Conservation (phyloP, 2,888 invertebrate species). For the Drosophila macrospina region DNA sequence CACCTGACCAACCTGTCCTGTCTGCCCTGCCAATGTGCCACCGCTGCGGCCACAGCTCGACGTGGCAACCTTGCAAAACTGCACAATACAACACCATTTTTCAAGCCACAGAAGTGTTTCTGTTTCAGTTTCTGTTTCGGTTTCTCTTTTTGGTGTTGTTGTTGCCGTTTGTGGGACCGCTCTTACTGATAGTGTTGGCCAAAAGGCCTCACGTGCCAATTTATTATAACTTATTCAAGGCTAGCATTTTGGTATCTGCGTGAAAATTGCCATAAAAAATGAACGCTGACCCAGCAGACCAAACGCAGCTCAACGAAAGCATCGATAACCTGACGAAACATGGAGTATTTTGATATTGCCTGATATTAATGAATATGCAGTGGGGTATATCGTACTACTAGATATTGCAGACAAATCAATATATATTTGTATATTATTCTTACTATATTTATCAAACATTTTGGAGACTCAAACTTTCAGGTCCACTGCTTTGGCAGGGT, state of each 20-base stretch:
- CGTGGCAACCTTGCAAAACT: slow-evolving; percentile 60
- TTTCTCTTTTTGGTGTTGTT: slow-evolving; percentile 6
- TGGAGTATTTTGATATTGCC: background rate
- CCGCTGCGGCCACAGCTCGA: slow-evolving; percentile 29
- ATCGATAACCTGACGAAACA: slow-evolving; percentile 5
- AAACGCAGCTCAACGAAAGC: slow-evolving; percentile 22
- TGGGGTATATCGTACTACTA: background rate
- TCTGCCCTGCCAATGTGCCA: slow-evolving; percentile 9
- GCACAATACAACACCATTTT: slow-evolving; percentile 67
- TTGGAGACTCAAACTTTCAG: background rate
- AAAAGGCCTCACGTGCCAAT: slow-evolving; percentile 76
- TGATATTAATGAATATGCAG: background rate
- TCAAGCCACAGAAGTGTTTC: slow-evolving; percentile 57
- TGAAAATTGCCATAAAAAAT: slow-evolving; percentile 69
- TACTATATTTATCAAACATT: too few species aligned
- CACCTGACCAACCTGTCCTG: slow-evolving; percentile 12
- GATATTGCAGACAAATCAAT: background rate
- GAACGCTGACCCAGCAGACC: slow-evolving; percentile 44
- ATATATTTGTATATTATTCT: too few species aligned
- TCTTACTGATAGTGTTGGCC: slow-evolving; percentile 65
- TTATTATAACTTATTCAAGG: slow-evolving; percentile 81
- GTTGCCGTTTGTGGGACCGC: slow-evolving; percentile 13
- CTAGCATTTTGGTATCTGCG: slow-evolving; percentile 66
- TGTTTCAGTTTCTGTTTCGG: slow-evolving; percentile 10
- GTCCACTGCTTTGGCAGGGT: slow-evolving; percentile 29